Evolutionary conservation across 1,140 invertebrate genomes (phyloP), one percentile per base, ranked within the genome.

Genomic region (Zaprionus ghesquierei): DNA sequence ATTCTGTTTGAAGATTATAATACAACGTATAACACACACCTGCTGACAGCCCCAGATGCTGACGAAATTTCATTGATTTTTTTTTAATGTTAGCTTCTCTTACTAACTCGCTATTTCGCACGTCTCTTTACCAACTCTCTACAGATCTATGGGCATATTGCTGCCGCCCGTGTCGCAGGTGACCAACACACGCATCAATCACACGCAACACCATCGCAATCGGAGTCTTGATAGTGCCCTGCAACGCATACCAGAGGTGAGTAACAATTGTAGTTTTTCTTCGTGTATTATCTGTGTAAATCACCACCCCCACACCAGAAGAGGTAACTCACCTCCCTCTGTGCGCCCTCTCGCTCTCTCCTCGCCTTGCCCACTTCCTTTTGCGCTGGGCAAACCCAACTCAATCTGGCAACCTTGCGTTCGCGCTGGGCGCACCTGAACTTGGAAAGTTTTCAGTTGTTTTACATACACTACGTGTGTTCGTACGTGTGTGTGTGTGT

Each of bases 191-290:
- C 92, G 89, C 63, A 93, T 92, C 35, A 93, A 93, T 74, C 79
- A 94, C 61, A 95, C 94, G 5, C 93, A 96, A 70, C 97, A 97
- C 90, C 97, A 97, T 91, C 94, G 97, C 72, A 98, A 98, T 93
- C 94, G 97, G 58, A 97, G 96, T 85, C 92, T 98, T 82, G 97
- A 98, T 92, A 97, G 96, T 54, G 97, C 96, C 20, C 93, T 97
- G 46, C 96, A 97, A 90, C 93, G 96, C 89, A 97, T 97, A 74
- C 96, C 96, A 20, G 96, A 97, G 93, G 96, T 97, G 54, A 91
- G 84, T 84, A 62, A 49, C 41, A 12, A 3, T 63, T 10, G 3
- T 3, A 13, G n/a, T 23, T 29, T 29, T 29, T 5, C 27, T n/a
- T 5, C 27, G 27, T 9, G 27, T 29, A 27, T 29, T 29, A 23